Conservation (phyloP, 2,888 invertebrate genomes). For the Tetanocera ferruginea region DNA sequence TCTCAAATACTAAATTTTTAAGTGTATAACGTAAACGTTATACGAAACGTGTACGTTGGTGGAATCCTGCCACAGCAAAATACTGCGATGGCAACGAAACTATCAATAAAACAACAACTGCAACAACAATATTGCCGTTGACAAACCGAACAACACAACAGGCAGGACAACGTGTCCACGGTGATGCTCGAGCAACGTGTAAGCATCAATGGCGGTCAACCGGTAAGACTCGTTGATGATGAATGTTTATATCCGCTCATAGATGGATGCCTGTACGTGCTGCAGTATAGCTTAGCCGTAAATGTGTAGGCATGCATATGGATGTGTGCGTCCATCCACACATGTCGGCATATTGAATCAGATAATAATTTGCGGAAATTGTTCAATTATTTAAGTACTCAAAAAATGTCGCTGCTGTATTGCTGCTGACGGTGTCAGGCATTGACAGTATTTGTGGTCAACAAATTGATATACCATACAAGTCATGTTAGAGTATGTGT, state of each 20-base stretch:
- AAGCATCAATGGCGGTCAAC: conserved; percentile 39
- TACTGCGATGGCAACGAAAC: neutral
- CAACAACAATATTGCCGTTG: neutral
- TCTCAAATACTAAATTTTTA: neutral
- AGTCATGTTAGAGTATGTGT: too few species aligned
- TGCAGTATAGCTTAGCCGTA: neutral
- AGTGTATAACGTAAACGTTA: conserved; percentile 21
- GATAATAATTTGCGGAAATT: conserved; percentile 56
- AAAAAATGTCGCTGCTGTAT: conserved; percentile 21
- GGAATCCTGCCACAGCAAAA: neutral
- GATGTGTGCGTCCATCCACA: neutral
- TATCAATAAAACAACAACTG: neutral
- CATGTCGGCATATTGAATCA: conserved; percentile 40
- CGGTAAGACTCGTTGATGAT: conserved; percentile 41
- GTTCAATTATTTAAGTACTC: conserved; percentile 53
- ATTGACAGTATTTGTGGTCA: conserved; percentile 21
- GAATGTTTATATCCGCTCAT: conserved; percentile 42
- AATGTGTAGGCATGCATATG: conserved; percentile 4
- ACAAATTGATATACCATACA: neutral
- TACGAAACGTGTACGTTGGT: conserved; percentile 1
- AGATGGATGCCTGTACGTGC: conserved; percentile 5
- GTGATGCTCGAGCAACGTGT: conserved; percentile 15
- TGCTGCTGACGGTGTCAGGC: neutral
- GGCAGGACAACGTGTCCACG: conserved; percentile 11
- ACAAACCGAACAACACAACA: neutral